phyloP scores from a whole-genome alignment of 2,888 invertebrate species.

The Heliothis peltigera region DNA sequence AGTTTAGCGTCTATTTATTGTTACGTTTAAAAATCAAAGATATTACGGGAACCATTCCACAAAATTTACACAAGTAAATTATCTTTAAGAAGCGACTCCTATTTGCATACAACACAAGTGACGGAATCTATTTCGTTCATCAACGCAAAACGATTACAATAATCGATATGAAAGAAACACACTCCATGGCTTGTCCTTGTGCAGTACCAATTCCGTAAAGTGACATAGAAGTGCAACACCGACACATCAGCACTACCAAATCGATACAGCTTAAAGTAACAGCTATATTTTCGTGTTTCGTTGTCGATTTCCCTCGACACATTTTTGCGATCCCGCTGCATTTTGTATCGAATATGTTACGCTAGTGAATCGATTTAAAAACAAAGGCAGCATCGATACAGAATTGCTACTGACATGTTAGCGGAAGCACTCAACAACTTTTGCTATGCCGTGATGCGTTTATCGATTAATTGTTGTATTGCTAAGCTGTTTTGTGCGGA shows the following conservation, averaged over 20 bases:
- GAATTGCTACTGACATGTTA: constrained; percentile 46
- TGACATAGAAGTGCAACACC: background rate
- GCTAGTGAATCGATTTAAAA: constrained; percentile 49
- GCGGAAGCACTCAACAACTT: constrained; percentile 32
- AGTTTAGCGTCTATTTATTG: no score
- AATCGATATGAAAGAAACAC: background rate
- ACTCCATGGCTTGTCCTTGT: background rate
- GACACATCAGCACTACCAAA: background rate
- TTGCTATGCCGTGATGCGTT: constrained; percentile 4
- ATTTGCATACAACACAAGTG: no score
- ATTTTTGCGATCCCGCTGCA: constrained; percentile 40
- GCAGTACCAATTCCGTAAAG: constrained; percentile 1
- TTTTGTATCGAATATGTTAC: constrained; percentile 48
- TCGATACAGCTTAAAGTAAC: constrained; percentile 1
- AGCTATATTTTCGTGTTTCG: constrained; percentile 5
- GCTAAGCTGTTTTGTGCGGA: background rate
- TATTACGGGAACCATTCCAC: no score
- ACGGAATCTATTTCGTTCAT: no score
- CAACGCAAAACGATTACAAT: background rate
- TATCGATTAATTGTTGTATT: constrained; percentile 2
- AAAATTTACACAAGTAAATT: no score
- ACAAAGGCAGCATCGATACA: constrained; percentile 45
- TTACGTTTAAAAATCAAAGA: no score
- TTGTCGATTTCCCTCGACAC: constrained; percentile 40
- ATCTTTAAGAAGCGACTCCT: no score